These are phyloP conservation scores for Anarsia innoxiella DNA, from an alignment of 2,888 invertebrate genomes.

Conservation along the genomic window DNA sequence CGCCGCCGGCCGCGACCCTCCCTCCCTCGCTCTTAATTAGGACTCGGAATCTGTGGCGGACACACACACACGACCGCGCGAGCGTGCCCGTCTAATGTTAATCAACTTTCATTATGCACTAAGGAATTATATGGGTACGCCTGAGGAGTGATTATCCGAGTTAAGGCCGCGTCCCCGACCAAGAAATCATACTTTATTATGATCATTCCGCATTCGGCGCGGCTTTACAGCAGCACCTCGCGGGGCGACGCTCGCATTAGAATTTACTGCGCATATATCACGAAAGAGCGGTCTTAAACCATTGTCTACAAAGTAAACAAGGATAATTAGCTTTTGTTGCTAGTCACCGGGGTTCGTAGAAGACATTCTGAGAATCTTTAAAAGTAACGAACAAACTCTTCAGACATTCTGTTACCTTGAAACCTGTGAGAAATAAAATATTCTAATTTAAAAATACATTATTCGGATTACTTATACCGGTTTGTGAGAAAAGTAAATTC, in stretches of 20 bases:
- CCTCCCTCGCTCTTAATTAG: slow-evolving; percentile 87
- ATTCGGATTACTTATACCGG: no score
- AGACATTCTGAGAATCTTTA: slow-evolving; percentile 10
- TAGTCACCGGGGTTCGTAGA: slow-evolving; percentile 26
- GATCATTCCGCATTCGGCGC: slow-evolving; percentile 55
- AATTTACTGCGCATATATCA: slow-evolving; percentile 68
- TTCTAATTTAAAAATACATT: no score
- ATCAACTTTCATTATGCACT: slow-evolving; percentile 76
- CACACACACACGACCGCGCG: slow-evolving; percentile 75
- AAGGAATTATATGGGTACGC: slow-evolving; percentile 75
- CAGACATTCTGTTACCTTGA: no score
- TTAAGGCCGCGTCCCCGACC: slow-evolving; percentile 65
- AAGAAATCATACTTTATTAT: slow-evolving; percentile 75
- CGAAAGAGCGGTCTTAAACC: slow-evolving; percentile 36
- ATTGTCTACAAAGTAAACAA: slow-evolving; percentile 51
- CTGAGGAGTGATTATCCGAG: slow-evolving; percentile 73
- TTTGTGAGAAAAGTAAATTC: no score
- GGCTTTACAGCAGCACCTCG: slow-evolving; percentile 52
- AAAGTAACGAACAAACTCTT: no score
- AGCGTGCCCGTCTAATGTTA: slow-evolving; percentile 57
- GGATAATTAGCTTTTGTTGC: slow-evolving; percentile 51
- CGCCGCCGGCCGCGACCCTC: slow-evolving; percentile 57
- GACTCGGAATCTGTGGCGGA: slow-evolving; percentile 89
- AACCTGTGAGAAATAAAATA: no score
- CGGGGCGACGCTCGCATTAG: slow-evolving; percentile 51